Base-by-base conservation (phyloP, 1,140 invertebrate species). In the Rhagoletis pomonella region DNA sequence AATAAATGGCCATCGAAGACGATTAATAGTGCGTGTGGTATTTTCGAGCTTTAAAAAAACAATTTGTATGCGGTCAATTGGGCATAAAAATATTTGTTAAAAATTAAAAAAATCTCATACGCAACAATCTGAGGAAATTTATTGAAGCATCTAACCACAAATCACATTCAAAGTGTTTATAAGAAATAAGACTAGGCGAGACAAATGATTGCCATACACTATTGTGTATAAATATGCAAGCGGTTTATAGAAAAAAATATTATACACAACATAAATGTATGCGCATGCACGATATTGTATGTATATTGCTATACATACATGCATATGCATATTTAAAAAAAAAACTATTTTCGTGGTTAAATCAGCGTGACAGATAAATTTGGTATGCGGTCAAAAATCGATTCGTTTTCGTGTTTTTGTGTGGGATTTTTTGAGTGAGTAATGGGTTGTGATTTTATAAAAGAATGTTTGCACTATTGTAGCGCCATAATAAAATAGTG, bases 331-430 rank as follows among this genome's bases (percentile, higher is more conserved):
- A 42, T 73, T 39, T 47, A 44, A 44, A 44, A 17, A 29, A 73
- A 73, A 10, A 73, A 73, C 29, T 44, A 73, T 73, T 73, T 17
- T 6, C 44, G 39, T 14, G 42, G 39, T 73, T 14, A 69, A 69
- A 44, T 69, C 12, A 47, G 10, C 67, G 39, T 47, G 67, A 73
- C 42, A 73, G 67, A 47, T 44, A 17, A 73, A 47, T 39, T 73
- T 73, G 67, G 67, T 73, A 73, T 73, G 64, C 64, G 64, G 64
- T 67, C 9, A 29, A 3, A 2, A 67, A 67, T 73, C 42, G 67
- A 73, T 73, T 73, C 39, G 44, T 73, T 73, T 73, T 44, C 39
- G 1, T 42, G 67, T 4, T 69, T 69, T 10, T 73, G 67, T 44
- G 67, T 73, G 42, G 67, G 67, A 29, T 29, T 1, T 44, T 39